phyloP scores from a whole-genome alignment of 2,888 invertebrate species.

The Hecatera dysodea region DNA sequence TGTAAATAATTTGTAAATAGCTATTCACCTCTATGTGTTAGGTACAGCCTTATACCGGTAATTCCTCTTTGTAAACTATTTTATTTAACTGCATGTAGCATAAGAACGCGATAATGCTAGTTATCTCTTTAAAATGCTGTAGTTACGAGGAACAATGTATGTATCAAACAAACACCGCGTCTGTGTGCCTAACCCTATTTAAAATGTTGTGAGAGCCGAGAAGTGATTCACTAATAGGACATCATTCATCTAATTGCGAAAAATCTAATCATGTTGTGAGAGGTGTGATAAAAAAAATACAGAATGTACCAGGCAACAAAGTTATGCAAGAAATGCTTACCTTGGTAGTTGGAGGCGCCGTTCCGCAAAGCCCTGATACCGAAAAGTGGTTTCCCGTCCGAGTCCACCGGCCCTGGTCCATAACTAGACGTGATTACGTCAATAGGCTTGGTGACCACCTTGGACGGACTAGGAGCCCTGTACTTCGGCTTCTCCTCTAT shows the following conservation, averaged over 20 bases:
- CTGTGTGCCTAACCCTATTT: not conserved
- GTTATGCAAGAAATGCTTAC: constrained; percentile 79
- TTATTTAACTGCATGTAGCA: not conserved
- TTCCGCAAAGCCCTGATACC: constrained; percentile 94
- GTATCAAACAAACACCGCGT: not conserved
- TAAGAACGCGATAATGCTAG: not conserved
- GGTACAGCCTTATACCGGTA: not conserved
- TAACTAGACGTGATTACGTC: constrained; percentile 95
- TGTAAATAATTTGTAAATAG: no score
- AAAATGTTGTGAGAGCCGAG: not conserved
- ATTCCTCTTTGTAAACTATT: constrained; percentile 6
- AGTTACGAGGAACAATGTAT: constrained; percentile 7
- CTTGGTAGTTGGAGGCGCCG: constrained; percentile 92
- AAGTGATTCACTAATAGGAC: constrained; percentile 4
- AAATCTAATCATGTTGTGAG: not conserved
- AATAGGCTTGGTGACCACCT: constrained; percentile 85
- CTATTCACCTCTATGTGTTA: no score
- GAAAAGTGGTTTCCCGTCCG: constrained; percentile 94
- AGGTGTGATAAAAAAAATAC: not conserved
- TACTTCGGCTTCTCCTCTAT: constrained; percentile 86
- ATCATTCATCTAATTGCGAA: not conserved
- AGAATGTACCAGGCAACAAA: not conserved
- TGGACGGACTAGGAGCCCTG: constrained; percentile 82
- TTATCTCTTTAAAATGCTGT: constrained; percentile 15
- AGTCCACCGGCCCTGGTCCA: constrained; percentile 95